Base-by-base conservation (phyloP, 2,113 vertebrate genomes). In the Neolamprologus cancellatus region DNA sequence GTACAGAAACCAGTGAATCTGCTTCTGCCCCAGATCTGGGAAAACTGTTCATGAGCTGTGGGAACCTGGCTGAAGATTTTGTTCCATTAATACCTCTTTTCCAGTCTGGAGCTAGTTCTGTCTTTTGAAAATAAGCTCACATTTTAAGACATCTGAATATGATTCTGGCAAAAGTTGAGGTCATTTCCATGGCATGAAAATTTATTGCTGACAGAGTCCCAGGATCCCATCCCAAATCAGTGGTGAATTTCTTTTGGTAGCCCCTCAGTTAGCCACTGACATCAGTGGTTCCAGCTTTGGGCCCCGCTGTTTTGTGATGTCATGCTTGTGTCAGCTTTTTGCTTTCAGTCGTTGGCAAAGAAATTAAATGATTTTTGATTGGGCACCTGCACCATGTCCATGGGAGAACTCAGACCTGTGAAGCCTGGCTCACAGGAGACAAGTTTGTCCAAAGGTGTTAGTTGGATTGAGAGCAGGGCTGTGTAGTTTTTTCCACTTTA, bases 231-330 rank as follows among this genome's bases (percentile, higher is more conserved):
- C 23, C 4, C 69, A 46, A 10, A 18, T 46, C 14, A 74, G 41
- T 4, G 41, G 4, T 74, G 23, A 11, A 30, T 74, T 48, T 48
- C 69, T 74, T 28, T 12, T 30, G 6, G 15, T 74, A 69, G 13
- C 8, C 64, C 36, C 1, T 69, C 36, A 41, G 6, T 30, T 28
- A 74, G 23, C 69, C 23, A 28, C 23, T 18, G 23, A 74, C 41
- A 44, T 30, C 41, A 30, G 41, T 5, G 14, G 15, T 76, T 74
- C 1, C 23, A 30, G 41, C 13, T 71, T 71, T 44, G 7, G 13
- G 2, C 8, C 13, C 8, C 0, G 5, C 4, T 46, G 0, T 7
- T 74, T 44, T 25, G 20, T 71, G 36, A 20, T 9, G 64, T 8
- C 18, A 39, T 20, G 61, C 61, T 66, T 3, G 20, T 17, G 23